Conservation (phyloP, 2,888 invertebrate species). For the Machimus atricapillus region DNA sequence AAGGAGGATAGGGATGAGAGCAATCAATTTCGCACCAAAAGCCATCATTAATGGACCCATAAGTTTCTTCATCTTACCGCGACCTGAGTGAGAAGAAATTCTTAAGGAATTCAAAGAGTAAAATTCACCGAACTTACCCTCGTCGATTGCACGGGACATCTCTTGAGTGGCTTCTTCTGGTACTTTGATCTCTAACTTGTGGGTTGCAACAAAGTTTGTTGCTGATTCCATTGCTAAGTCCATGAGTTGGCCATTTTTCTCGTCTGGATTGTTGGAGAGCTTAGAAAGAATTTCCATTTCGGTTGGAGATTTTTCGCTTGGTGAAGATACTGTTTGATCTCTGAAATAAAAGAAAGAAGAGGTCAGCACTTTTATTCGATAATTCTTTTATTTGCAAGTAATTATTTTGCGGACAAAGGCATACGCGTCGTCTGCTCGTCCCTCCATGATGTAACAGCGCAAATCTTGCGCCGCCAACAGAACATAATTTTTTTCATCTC, state of each 20-base stretch:
- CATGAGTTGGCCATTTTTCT: slow-evolving; percentile 65
- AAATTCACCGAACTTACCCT: slow-evolving; percentile 66
- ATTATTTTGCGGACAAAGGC: background rate
- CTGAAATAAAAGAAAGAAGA: slow-evolving; percentile 51
- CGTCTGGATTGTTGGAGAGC: slow-evolving; percentile 65
- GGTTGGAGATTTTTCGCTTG: slow-evolving; percentile 60
- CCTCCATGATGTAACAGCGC: background rate
- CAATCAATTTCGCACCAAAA: slow-evolving; percentile 75
- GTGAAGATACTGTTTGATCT: slow-evolving; percentile 57
- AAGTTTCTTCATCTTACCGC: slow-evolving; percentile 79
- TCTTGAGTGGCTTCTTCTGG: slow-evolving; percentile 71
- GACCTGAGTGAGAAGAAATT: slow-evolving; percentile 64
- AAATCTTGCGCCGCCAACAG: background rate
- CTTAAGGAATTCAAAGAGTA: background rate
- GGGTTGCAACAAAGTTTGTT: slow-evolving; percentile 67
- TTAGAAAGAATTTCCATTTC: slow-evolving; percentile 65
- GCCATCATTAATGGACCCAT: slow-evolving; percentile 73
- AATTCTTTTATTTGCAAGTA: background rate
- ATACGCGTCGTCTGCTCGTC: background rate
- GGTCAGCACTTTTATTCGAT: background rate
- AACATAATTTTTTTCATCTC: background rate
- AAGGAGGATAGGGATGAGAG: slow-evolving; percentile 73
- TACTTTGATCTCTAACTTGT: slow-evolving; percentile 74
- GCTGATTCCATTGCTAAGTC: slow-evolving; percentile 67
- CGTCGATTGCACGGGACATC: slow-evolving; percentile 76